phyloP scores from a whole-genome alignment of 2,113 vertebrate genomes.

The Dascyllus trimaculatus region DNA sequence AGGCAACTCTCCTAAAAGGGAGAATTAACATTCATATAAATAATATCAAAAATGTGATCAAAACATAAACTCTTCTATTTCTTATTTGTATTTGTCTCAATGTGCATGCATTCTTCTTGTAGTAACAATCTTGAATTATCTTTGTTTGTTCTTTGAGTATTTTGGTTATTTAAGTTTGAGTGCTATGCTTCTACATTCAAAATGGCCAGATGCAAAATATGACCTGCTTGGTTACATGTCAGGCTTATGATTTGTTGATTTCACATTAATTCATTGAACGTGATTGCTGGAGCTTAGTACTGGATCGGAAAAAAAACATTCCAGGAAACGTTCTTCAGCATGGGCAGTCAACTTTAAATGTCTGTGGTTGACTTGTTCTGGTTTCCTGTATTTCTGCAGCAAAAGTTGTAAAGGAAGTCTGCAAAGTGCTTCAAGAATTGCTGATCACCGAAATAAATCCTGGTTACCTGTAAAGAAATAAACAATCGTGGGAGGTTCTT shows the following conservation, averaged over 20 bases:
- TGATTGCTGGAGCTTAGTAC: constrained; percentile 28
- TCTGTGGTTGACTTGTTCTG: constrained; percentile 8
- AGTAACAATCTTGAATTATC: not conserved
- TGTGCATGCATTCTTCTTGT: constrained; percentile 13
- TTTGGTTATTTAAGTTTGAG: constrained; percentile 38
- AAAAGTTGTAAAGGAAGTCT: constrained; percentile 24
- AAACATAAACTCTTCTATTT: constrained; percentile 47
- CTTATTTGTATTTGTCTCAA: constrained; percentile 17
- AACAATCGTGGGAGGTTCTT: not conserved
- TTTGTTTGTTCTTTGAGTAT: constrained; percentile 3
- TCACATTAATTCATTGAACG: constrained; percentile 12
- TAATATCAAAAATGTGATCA: constrained; percentile 73
- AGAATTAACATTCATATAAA: constrained; percentile 82
- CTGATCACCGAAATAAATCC: constrained; percentile 32
- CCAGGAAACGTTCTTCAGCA: not conserved
- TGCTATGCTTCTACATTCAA: constrained; percentile 53
- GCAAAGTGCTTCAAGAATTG: constrained; percentile 27
- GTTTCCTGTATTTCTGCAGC: constrained; percentile 24
- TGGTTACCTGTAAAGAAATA: constrained; percentile 51
- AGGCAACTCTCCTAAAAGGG: constrained; percentile 82
- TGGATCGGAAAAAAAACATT: constrained; percentile 21
- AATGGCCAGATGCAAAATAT: constrained; percentile 34
- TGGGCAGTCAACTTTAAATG: not conserved
- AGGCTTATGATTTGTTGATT: not conserved
- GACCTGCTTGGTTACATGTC: constrained; percentile 26